Percentiles rank a stretch among this genome's conserved stretches.
phyloP scores from a whole-genome alignment of 2,113 vertebrate genomes.

The Brachionichthys hirsutus region DNA sequence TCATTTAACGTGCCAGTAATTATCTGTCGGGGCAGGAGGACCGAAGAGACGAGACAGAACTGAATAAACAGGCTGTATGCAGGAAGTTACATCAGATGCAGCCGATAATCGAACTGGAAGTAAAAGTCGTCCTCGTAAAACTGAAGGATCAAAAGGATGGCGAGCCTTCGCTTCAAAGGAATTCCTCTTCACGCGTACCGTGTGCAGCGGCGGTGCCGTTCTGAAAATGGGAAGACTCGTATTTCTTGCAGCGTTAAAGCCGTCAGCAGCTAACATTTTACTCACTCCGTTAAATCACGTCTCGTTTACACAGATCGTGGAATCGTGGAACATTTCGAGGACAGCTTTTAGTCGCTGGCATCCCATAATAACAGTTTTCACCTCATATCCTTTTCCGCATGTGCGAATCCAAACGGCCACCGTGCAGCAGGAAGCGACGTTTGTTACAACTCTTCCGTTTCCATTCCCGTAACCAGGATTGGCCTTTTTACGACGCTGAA shows the following conservation, averaged over 20 bases:
- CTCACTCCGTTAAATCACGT: constrained; percentile 8
- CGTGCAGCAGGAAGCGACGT: too few relatives aligned
- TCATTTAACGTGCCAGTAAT: constrained; percentile 11
- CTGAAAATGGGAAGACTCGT: neutral
- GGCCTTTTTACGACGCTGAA: too few relatives aligned
- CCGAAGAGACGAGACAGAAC: too few relatives aligned
- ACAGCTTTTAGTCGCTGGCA: constrained; percentile 8
- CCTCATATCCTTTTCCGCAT: too few relatives aligned
- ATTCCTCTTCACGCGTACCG: neutral
- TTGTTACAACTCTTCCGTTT: too few relatives aligned
- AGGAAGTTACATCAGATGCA: constrained; percentile 36
- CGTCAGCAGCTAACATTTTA: neutral
- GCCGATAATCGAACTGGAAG: neutral
- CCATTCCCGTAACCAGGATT: too few relatives aligned
- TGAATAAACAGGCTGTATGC: too few relatives aligned
- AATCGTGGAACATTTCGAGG: neutral
- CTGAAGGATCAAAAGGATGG: neutral
- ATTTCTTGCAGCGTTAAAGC: neutral
- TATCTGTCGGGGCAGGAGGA: too few relatives aligned
- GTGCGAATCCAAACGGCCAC: too few relatives aligned
- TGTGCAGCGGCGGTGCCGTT: neutral
- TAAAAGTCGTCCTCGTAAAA: constrained; percentile 6
- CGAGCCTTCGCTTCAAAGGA: neutral
- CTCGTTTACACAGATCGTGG: neutral
- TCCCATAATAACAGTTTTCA: constrained; percentile 17